Conservation (phyloP, 2,888 invertebrate species). For the Leucophenga maculata region DNA sequence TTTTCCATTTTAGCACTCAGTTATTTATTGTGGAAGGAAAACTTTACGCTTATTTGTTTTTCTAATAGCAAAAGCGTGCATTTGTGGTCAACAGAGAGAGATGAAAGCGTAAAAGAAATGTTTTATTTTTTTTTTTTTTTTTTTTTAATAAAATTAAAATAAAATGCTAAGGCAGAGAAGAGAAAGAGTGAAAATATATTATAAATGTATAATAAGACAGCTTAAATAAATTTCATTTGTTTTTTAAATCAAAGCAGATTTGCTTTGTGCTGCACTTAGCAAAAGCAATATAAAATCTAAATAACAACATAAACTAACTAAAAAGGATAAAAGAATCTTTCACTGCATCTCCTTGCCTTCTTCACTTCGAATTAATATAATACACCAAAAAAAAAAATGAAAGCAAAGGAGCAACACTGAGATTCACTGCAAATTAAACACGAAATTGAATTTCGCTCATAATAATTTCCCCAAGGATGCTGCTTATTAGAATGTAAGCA, state of each 20-base stretch:
- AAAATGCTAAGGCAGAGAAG: background rate
- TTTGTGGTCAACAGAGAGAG: constrained; percentile 12
- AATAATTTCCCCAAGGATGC: constrained; percentile 66
- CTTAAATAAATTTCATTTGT: background rate
- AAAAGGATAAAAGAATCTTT: constrained; percentile 27
- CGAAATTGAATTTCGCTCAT: constrained; percentile 64
- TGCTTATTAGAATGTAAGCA: constrained; percentile 48
- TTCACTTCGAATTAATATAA: background rate
- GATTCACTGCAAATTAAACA: constrained; percentile 62
- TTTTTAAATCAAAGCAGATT: constrained; percentile 43
- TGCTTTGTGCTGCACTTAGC: constrained; percentile 38
- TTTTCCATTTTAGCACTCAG: constrained; percentile 39
- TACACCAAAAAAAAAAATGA: constrained; percentile 4
- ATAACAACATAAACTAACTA: constrained; percentile 24
- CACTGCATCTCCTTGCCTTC: background rate
- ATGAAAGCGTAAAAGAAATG: constrained; percentile 4
- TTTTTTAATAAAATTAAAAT: constrained; percentile 7
- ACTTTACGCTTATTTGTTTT: background rate
- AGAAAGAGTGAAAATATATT: background rate
- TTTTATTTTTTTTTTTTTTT: background rate
- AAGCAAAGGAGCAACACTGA: constrained; percentile 16
- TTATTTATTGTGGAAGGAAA: constrained; percentile 44
- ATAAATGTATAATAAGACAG: background rate
- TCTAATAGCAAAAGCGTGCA: constrained; percentile 5
- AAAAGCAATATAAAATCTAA: constrained; percentile 42